Base-by-base conservation (phyloP, 1,140 invertebrate genomes). In the Drosophila burlai region DNA sequence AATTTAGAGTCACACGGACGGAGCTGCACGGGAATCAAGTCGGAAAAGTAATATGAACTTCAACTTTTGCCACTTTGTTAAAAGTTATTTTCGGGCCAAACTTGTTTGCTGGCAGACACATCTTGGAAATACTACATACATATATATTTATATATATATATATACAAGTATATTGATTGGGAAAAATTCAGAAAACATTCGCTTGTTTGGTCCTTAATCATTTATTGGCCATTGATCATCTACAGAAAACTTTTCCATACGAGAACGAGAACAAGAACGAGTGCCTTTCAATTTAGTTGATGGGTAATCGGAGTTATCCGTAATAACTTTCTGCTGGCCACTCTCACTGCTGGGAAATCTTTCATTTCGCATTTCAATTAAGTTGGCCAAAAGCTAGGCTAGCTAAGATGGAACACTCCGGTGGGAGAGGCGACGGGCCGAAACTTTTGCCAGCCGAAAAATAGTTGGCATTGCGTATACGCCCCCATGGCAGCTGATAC, bases 171-270 rank as follows among this genome's bases (percentile, higher is more conserved):
- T 63, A 52, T 52, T 69, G 66, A 69, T 69, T 69, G 62, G 63
- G 15, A 34, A 36, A 40, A 69, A 67, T 45, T 67, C 66, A 67
- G 26, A 36, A 40, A 69, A 52, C 63, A 57, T 50, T 43, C 8
- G 21, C 52, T 65, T 71, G 62, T 52, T 38, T 38, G 34, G 16
- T 16, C 38, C 61, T 52, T 42, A 68, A 55, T 71, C 64, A 71
- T 76, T 66, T 76, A 65, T 66, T 76, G 52, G 31, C 72, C 61
- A 76, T 76, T 76, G 72, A 74, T 75, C 69, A 75, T 74, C 50
- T 40, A 31, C 15, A 42, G 40, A 10, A 55, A 69, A 68, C 40
- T 71, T 71, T 71, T 55, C 42, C 24, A 36, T 45, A 18, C 52
- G n/a, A 26, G 21, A 46, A 15, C 15, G 46, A 18, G 49, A 52